Conservation (phyloP, 1,140 invertebrate species). For the Ostrea edulis region DNA sequence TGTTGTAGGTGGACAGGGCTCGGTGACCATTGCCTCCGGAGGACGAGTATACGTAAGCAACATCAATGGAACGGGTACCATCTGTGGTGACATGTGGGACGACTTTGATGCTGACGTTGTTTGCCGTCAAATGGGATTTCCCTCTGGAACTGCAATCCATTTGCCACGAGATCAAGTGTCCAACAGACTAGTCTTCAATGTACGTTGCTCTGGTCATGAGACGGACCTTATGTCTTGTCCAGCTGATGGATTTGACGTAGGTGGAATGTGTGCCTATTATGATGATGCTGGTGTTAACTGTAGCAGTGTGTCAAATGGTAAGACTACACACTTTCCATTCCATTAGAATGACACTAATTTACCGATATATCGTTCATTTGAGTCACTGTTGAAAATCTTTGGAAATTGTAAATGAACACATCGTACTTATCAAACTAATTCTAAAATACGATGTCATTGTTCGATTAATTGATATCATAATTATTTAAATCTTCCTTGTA, state of each 20-base stretch:
- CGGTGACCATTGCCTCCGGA: not conserved
- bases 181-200: not conserved
- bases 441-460: too few relatives aligned
- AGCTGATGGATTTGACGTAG: not conserved
- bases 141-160: slow-evolving; percentile 2
- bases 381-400: too few relatives aligned
- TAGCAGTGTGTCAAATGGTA: not conserved
- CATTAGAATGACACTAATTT: not conserved
- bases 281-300: not conserved
- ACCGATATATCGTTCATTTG: not conserved
- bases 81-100: not conserved
- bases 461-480: too few relatives aligned
- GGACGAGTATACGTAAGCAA: not conserved
- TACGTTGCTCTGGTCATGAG: too few relatives aligned
- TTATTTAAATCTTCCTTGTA: too few relatives aligned
- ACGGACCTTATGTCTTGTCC: not conserved
- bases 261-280: not conserved
- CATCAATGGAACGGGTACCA: not conserved
- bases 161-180: not conserved
- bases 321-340: not conserved
- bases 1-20: not conserved
- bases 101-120: not conserved
- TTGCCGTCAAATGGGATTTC: slow-evolving; percentile 28
- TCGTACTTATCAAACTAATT: too few relatives aligned
- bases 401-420: too few relatives aligned